These are phyloP conservation scores for Epizoanthus fatuus DNA, from an alignment of 92 coral and sea anemone species.

Conservation along the genomic window DNA sequence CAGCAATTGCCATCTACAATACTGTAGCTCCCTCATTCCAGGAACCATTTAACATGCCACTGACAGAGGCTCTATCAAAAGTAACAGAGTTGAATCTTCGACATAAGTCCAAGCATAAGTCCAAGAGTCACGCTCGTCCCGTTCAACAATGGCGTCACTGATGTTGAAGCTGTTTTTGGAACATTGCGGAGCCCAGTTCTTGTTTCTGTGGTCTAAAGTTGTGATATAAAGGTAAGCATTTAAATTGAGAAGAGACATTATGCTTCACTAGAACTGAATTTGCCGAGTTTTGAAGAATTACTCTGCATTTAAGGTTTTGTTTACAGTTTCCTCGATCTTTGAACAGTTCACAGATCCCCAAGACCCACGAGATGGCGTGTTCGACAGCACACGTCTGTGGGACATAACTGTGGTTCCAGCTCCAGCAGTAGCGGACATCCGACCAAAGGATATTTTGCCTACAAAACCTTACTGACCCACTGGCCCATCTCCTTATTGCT, in stretches of 20 bases:
- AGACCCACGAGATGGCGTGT: constrained; percentile 12
- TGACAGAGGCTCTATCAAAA: too few species aligned
- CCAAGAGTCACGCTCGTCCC: too few species aligned
- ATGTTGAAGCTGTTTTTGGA: too few species aligned
- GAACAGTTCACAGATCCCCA: constrained; percentile 16
- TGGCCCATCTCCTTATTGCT: too few species aligned
- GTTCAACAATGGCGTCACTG: too few species aligned
- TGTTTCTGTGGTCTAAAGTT: constrained; percentile 7
- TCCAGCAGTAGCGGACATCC: constrained; percentile 10
- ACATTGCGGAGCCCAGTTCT: too few species aligned
- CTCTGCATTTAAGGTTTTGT: constrained; percentile 8
- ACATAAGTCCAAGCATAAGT: too few species aligned
- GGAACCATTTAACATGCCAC: constrained; percentile 25
- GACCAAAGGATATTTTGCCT: constrained; percentile 8
- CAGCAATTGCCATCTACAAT: constrained; percentile 28
- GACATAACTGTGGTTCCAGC: constrained; percentile 12
- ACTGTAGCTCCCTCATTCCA: constrained; percentile 39
- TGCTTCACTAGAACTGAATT: constrained; percentile 6
- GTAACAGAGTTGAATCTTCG: too few species aligned
- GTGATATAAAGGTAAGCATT: constrained; percentile 6
- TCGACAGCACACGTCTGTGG: constrained; percentile 10
- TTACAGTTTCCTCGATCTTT: constrained; percentile 14
- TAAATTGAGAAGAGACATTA: constrained; percentile 7
- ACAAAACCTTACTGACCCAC: too few species aligned
- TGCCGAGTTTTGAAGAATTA: constrained; percentile 14